Conservation (phyloP, 2,113 vertebrate genomes). For the Chaetodon auriga region DNA sequence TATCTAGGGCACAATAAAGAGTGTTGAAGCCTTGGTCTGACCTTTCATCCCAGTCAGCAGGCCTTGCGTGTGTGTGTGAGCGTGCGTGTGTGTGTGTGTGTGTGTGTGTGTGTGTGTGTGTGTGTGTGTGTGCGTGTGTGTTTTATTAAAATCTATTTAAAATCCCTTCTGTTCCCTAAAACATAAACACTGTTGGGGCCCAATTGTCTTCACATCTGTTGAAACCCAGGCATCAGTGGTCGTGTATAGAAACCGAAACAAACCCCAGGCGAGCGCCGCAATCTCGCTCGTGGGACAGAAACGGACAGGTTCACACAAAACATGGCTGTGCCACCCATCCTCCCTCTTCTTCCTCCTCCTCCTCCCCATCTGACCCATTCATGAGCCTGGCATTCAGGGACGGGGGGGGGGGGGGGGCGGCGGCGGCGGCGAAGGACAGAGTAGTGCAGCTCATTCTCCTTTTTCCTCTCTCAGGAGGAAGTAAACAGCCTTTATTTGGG, state of each 20-base stretch:
- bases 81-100: constrained; percentile 2
- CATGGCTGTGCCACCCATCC: constrained; percentile 39
- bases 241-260: constrained; percentile 47
- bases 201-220: constrained; percentile 62
- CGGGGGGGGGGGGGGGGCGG: neutral
- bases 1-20: constrained; percentile 72
- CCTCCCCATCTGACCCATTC: constrained; percentile 40
- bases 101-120: neutral
- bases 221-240: constrained; percentile 26
- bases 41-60: constrained; percentile 67
- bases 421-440: constrained; percentile 8
- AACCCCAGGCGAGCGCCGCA: constrained; percentile 22
- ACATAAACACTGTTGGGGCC: constrained; percentile 36
- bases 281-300: constrained; percentile 19
- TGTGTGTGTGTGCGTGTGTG: neutral
- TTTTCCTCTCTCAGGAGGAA: constrained; percentile 62
- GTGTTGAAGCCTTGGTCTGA: constrained; percentile 49
- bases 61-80: neutral
- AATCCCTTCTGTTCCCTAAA: constrained; percentile 37
- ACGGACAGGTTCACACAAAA: constrained; percentile 41
- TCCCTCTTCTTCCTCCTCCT: constrained; percentile 12
- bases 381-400: constrained; percentile 54
- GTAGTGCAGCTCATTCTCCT: constrained; percentile 42
- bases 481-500: constrained; percentile 70
- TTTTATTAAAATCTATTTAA: constrained; percentile 46